A percentile compares a stretch with the other conserved stretches of the same genome.
phyloP scores from a whole-genome alignment of 2,888 invertebrate species.

The Mycalesis mineus region DNA sequence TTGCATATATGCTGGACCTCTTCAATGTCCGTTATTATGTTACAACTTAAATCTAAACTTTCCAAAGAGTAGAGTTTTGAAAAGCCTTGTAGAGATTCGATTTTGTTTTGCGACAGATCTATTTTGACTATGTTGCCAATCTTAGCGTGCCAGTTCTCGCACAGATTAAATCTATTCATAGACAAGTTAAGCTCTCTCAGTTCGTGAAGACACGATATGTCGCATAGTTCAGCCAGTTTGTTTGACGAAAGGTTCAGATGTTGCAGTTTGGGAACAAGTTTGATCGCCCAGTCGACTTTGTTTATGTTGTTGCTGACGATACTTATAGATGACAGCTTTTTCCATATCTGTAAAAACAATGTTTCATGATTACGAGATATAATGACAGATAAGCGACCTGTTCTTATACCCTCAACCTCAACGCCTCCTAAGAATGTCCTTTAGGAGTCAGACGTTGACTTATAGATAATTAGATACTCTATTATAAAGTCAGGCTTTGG shows the following conservation, averaged over 20 bases:
- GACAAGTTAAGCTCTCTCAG: conserved; percentile 87
- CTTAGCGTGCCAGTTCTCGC: conserved; percentile 88
- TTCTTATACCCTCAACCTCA: too few species aligned
- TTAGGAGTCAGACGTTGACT: too few species aligned
- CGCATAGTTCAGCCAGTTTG: conserved; percentile 83
- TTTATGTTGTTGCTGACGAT: conserved; percentile 88
- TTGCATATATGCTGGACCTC: conserved; percentile 88
- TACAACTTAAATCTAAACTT: conserved; percentile 90
- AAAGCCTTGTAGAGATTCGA: conserved; percentile 84
- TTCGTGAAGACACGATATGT: conserved; percentile 87
- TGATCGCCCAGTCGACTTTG: conserved; percentile 88
- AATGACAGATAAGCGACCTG: too few species aligned
- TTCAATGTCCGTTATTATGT: conserved; percentile 87
- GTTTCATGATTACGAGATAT: not conserved
- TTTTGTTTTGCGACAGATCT: conserved; percentile 90
- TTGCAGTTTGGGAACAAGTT: conserved; percentile 84
- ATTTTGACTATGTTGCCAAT: conserved; percentile 93
- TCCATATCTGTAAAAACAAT: conserved; percentile 79
- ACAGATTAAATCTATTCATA: conserved; percentile 85
- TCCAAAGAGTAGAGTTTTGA: conserved; percentile 91
- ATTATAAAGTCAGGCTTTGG: too few species aligned
- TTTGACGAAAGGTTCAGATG: conserved; percentile 87
- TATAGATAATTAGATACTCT: too few species aligned
- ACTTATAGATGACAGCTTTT: conserved; percentile 83
- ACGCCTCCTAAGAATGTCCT: too few species aligned